Base-by-base conservation (phyloP, 1,140 invertebrate species). In the Idris sp. region DNA sequence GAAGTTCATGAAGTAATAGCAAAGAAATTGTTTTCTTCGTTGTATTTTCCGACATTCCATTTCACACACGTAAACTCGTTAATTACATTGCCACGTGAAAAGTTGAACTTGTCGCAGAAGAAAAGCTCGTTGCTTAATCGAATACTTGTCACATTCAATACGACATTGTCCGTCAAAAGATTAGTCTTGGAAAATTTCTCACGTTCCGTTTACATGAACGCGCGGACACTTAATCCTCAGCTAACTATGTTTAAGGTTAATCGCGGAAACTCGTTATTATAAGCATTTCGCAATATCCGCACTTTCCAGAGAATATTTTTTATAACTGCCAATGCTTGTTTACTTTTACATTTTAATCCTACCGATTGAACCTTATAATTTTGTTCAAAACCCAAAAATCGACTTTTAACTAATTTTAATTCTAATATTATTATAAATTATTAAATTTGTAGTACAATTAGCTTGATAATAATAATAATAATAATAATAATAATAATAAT, bases 81-180 rank as follows among this genome's bases (percentile, higher is more conserved):
- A 36, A 9, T 38, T 9, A 8, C n/a, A n/a, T n/a, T n/a, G n/a
- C n/a, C n/a, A n/a, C 9, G 18, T 9, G 33, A 16, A 1, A 51
- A 51, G 28, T 41, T 16, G 16, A 64, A 62, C 43, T 64, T 51
- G 46, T 49, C 46, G 11, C 46, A 30, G 35, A 38, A 14, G 33
- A 25, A 25, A 36, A 14, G 43, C 18, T 15, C n/a, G 18, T 36
- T 49, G 9, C 30, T 8, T 18, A 49, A 49, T 53, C 33, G 18
- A 4, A 11, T 6, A 6, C 6, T 6, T 2, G 6, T 3, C n/a
- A 14, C 13, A 15, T 13, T 54, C 51, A 13, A 43, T 15, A 38
- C 13, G 51, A 41, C 38, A 56, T 43, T 56, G 51, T 56, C 51
- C 38, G 35, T 40, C 35, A 40, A 54, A 40, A 16, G 49, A 40